Percentiles rank a stretch among this genome's conserved stretches.
These are phyloP conservation scores for Biston stratarius DNA, from an alignment of 2,888 invertebrate genomes.

Conservation along the genomic window DNA sequence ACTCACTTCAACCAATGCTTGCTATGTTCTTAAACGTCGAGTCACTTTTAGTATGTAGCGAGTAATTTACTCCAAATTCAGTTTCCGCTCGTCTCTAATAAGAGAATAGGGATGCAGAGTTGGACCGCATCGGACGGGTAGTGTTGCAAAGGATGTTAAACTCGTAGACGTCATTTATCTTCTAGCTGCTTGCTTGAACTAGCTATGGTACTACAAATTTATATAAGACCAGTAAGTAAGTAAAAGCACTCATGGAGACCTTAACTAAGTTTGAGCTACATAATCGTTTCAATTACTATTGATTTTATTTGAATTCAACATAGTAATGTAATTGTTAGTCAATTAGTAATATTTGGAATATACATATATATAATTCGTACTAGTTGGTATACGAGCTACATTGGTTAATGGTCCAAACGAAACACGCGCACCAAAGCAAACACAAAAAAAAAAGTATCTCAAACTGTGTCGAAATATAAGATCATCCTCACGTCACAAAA, in stretches of 20 bases:
- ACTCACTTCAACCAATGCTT: constrained; percentile 41
- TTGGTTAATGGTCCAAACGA: too few relatives aligned
- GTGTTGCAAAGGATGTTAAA: constrained; percentile 38
- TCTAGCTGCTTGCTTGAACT: constrained; percentile 16
- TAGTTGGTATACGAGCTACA: too few relatives aligned
- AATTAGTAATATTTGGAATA: too few relatives aligned
- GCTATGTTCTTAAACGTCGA: constrained; percentile 19
- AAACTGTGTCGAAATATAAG: background rate
- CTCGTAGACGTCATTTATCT: constrained; percentile 41
- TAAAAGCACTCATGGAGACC: background rate
- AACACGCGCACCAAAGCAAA: background rate
- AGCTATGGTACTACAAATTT: constrained; percentile 1
- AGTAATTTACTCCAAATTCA: constrained; percentile 38
- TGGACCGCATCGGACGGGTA: constrained; percentile 39
- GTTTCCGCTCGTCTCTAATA: constrained; percentile 38
- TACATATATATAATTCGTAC: too few relatives aligned
- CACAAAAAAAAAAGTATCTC: constrained; percentile 4
- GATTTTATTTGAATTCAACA: too few relatives aligned
- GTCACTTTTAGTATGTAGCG: constrained; percentile 16
- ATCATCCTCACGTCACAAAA: constrained; percentile 43
- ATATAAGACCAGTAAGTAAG: background rate
- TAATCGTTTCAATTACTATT: too few relatives aligned
- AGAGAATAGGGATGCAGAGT: constrained; percentile 33
- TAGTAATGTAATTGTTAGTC: too few relatives aligned
- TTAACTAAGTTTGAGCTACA: too few relatives aligned